Base-by-base conservation (phyloP, 2,888 invertebrate species). In the Agelastica alni region DNA sequence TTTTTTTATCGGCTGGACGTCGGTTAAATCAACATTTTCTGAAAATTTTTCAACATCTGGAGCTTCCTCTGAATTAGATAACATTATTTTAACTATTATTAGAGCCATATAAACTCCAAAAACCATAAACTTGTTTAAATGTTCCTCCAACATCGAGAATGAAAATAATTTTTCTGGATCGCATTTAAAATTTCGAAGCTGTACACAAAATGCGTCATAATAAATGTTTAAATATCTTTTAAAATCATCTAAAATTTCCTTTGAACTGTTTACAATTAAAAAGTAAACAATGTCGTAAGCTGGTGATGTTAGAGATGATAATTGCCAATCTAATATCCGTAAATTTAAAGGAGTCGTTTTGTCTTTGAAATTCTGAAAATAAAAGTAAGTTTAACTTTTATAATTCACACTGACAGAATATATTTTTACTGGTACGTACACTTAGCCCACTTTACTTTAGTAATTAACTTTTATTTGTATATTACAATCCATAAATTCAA, bases 241-340 rank as follows among this genome's bases (percentile, higher is more conserved):
- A 13, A 59, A 56, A 9, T 64, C 56, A 10, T 63, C 41, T n/a
- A 67, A 45, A 16, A 63, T 37, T 1, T 56, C 32, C 32, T 65
- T 56, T 1, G 51, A 57, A 45, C 60, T 57, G 39, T 59, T 59
- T 4, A 58, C 53, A 30, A 59, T 63, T 14, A 75, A 47, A 47
- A 70, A 60, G 45, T 74, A 73, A 3, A 62, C 46, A 32, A 75
- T 46, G 46, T 75, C 75, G 10, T 58, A 31, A 6, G 58, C 66
- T 3, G 68, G 68, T 2, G 59, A 56, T 3, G 53, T 54, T 5
- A 51, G 9, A 26, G 41, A 42, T 1, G 61, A 45, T 6, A 66
- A 16, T 54, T 68, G 68, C 68, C 68, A 68, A 46, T 68, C 68
- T 47, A 57, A 45, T 9, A 69, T 41, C 18, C 56, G 51, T 1